phyloP scores from a whole-genome alignment of 2,888 invertebrate genomes.

The Ceraclea dissimilis region DNA sequence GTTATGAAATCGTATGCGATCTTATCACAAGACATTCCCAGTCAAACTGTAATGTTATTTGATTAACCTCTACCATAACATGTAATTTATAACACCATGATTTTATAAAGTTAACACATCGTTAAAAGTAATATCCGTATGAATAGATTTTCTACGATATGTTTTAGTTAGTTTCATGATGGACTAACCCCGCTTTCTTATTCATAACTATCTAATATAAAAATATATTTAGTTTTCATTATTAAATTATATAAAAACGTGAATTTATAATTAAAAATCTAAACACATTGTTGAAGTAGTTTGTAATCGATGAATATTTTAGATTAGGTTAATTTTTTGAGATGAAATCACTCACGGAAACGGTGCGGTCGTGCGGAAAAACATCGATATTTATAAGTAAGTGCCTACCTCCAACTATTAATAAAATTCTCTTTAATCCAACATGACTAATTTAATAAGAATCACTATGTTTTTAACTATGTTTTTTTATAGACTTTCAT shows the following conservation, averaged over 20 bases:
- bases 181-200: neutral
- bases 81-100: neutral
- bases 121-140: neutral
- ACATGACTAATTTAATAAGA: no score
- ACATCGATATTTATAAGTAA: neutral
- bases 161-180: neutral
- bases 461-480: no score
- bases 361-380: neutral
- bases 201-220: neutral
- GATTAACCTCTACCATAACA: neutral
- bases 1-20: no score
- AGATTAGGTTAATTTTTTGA: neutral
- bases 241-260: neutral
- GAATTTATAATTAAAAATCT: neutral
- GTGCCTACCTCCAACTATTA: neutral
- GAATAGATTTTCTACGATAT: neutral
- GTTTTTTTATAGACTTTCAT: no score
- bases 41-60: neutral
- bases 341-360: slow-evolving; percentile 1
- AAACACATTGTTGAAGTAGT: neutral
- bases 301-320: neutral
- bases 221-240: neutral
- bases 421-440: no score
- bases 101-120: slow-evolving; percentile 2
- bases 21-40: no score